phyloP scores from a whole-genome alignment of 2,113 vertebrate species.

The Gavialis gangeticus region DNA sequence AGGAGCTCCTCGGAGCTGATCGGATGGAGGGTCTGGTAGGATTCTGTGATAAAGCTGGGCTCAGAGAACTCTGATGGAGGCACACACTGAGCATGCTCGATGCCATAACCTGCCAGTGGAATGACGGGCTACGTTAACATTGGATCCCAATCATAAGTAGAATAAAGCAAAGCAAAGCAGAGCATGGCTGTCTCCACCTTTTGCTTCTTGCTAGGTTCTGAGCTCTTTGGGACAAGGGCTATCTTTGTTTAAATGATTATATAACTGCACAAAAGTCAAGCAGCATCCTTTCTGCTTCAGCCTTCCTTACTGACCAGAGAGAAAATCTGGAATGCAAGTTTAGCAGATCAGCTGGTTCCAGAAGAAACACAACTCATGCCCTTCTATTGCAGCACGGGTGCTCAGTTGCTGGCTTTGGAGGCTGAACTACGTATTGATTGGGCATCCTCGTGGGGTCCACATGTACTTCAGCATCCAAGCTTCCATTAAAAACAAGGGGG shows the following conservation, averaged over 20 bases:
- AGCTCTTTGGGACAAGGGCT: not conserved
- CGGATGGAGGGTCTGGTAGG: conserved; percentile 98
- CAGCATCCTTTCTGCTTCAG: too few species aligned
- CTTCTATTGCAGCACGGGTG: not conserved
- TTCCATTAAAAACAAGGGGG: not conserved
- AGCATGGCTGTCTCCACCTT: fast-evolving
- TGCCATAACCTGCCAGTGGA: conserved; percentile 89
- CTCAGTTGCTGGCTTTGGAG: not conserved
- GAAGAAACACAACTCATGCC: not conserved
- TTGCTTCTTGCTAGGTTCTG: not conserved
- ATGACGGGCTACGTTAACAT: not conserved
- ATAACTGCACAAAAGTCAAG: too few species aligned
- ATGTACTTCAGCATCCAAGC: not conserved
- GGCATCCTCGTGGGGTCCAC: not conserved
- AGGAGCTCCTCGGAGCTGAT: conserved; percentile 98
- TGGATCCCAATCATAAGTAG: not conserved
- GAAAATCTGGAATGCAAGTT: not conserved
- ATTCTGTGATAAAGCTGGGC: conserved; percentile 99
- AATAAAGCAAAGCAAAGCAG: fast-evolving
- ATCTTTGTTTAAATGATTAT: not conserved
- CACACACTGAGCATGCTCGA: conserved; percentile 97
- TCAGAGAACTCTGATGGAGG: conserved; percentile 98
- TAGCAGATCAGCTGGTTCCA: not conserved
- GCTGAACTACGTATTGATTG: not conserved
- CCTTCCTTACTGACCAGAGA: not conserved